Evolutionary conservation across 2,888 invertebrate genomes (phyloP).

Genomic region (Dendrolimus houi): DNA sequence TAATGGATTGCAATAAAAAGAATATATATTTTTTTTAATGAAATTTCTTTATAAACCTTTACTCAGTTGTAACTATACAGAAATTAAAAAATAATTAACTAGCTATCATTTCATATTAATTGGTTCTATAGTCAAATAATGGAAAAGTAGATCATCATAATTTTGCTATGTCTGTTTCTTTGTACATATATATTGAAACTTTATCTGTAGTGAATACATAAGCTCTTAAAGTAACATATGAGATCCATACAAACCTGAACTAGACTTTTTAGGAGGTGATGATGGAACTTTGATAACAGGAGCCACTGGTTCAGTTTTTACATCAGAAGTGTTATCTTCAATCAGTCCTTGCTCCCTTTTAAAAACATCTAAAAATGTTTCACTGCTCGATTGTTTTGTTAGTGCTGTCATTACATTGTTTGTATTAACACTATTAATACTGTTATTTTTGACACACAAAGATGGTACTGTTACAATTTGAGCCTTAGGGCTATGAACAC

Average conservation of each 20-base stretch:
- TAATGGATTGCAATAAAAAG: too few species aligned
- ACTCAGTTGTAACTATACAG: too few species aligned
- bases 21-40: too few species aligned
- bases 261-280: constrained; percentile 41
- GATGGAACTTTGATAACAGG: constrained; percentile 29
- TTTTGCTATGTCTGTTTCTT: too few species aligned
- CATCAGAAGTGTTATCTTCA: constrained; percentile 25
- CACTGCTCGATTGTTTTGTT: constrained; percentile 31
- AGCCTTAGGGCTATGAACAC: constrained; percentile 41
- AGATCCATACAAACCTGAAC: constrained; percentile 31
- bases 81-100: too few species aligned
- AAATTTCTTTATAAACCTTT: too few species aligned
- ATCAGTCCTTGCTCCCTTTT: constrained; percentile 62
- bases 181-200: too few species aligned
- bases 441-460: constrained; percentile 37
- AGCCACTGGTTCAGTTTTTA: constrained; percentile 40
- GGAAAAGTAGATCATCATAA: too few species aligned
- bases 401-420: constrained; percentile 32
- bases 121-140: too few species aligned
- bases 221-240: too few species aligned
- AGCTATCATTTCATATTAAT: too few species aligned
- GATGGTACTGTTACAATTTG: constrained; percentile 26
- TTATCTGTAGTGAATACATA: too few species aligned
- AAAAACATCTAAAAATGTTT: constrained; percentile 68
- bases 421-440: constrained; percentile 55